phyloP scores from a whole-genome alignment of 2,888 invertebrate genomes.

The Seira musarum region DNA sequence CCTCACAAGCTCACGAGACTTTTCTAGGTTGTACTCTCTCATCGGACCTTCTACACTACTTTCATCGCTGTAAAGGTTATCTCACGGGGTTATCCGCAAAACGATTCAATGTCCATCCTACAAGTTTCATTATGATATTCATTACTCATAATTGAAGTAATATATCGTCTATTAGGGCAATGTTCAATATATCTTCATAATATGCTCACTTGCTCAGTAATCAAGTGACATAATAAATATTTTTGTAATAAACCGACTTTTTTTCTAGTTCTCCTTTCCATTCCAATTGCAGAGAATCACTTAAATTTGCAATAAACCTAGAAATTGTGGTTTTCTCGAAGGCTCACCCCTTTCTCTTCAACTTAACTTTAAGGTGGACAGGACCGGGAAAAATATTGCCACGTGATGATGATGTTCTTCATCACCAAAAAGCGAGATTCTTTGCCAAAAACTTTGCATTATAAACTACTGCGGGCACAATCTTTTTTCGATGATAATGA shows the following conservation, averaged over 20 bases:
- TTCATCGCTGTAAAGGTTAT: slow-evolving; percentile 43
- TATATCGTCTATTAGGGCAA: not conserved
- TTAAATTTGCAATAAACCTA: not conserved
- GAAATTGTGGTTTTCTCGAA: not conserved
- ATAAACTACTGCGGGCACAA: too few relatives aligned
- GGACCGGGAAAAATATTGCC: not conserved
- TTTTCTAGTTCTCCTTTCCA: too few relatives aligned
- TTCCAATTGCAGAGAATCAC: not conserved
- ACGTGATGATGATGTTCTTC: too few relatives aligned
- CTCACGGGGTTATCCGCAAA: slow-evolving; percentile 28
- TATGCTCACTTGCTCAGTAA: not conserved
- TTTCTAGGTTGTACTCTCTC: not conserved
- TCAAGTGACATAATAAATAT: slow-evolving; percentile 44
- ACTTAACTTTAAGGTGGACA: not conserved
- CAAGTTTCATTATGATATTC: too few relatives aligned
- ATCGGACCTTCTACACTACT: slow-evolving; percentile 17
- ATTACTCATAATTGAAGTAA: not conserved
- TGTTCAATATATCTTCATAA: too few relatives aligned
- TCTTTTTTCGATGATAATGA: not conserved
- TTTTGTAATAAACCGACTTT: slow-evolving; percentile 23
- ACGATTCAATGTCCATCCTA: not conserved
- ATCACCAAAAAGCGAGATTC: too few relatives aligned
- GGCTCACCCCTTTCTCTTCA: not conserved
- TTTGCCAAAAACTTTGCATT: too few relatives aligned
- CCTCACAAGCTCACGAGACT: not conserved